Conservation (phyloP, 2,113 vertebrate genomes). For the Forbesichthys papilliferus region DNA sequence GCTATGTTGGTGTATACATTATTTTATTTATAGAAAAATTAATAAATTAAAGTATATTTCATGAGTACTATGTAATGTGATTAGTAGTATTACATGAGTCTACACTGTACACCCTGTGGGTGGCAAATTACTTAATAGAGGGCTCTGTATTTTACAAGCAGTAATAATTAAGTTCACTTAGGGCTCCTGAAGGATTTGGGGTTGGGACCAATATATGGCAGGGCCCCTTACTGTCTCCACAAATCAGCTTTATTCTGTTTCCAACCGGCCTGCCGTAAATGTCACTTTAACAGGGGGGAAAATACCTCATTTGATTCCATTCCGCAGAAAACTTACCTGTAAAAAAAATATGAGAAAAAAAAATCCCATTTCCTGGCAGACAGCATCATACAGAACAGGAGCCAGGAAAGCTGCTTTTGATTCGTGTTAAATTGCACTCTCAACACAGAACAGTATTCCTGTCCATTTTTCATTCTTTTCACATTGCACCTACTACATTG, state of each 20-base stretch:
- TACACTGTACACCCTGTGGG: conserved; percentile 54
- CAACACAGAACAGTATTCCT: conserved; percentile 66
- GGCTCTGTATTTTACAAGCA: conserved; percentile 67
- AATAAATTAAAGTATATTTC: conserved; percentile 31
- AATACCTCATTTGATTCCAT: conserved; percentile 75
- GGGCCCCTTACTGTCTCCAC: conserved; percentile 56
- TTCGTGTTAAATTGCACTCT: conserved; percentile 75
- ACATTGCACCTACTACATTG: conserved; percentile 50
- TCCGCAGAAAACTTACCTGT: conserved; percentile 73
- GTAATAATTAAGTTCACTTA: conserved; percentile 56
- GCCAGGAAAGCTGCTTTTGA: conserved; percentile 78
- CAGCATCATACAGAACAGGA: conserved; percentile 45
- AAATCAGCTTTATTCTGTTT: conserved; percentile 64
- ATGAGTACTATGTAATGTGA: conserved; percentile 44
- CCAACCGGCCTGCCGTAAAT: conserved; percentile 57
- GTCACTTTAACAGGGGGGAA: conserved; percentile 65
- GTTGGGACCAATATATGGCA: conserved; percentile 53
- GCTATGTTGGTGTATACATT: not conserved
- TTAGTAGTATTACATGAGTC: conserved; percentile 55
- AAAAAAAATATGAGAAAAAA: conserved; percentile 53
- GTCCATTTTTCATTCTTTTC: conserved; percentile 64
- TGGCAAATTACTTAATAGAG: conserved; percentile 67
- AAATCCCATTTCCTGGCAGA: conserved; percentile 73
- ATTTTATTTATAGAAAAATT: conserved; percentile 15
- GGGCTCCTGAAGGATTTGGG: conserved; percentile 52